Conservation (phyloP, 1,140 invertebrate genomes). For the Calliopsis andreniformis region DNA sequence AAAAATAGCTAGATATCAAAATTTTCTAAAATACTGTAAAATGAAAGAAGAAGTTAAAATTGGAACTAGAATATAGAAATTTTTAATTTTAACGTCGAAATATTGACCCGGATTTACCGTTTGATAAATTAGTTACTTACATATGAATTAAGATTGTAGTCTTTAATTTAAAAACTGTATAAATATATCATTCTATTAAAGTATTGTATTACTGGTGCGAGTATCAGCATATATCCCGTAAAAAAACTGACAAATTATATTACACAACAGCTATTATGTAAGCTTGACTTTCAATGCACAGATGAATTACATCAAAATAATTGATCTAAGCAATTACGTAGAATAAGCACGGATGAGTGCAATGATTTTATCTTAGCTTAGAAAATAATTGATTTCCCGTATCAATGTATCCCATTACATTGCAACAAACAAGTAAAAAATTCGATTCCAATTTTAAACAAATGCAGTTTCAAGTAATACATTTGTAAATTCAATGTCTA, state of each 20-base stretch:
- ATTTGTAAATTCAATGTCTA: slow-evolving; percentile 15
- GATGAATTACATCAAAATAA: not conserved
- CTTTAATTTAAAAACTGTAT: not conserved
- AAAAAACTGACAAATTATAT: not conserved
- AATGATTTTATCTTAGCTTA: not conserved
- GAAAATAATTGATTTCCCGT: not conserved
- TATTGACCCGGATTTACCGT: too few relatives aligned
- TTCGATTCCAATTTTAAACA: not conserved
- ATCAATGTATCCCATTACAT: not conserved
- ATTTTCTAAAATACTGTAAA: not conserved
- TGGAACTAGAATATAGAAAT: too few relatives aligned
- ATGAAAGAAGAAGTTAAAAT: not conserved
- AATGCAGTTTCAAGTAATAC: slow-evolving; percentile 5
- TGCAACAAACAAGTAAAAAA: not conserved
- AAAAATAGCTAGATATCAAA: slow-evolving; percentile 8
- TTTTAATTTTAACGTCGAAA: too few relatives aligned
- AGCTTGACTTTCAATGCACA: not conserved
- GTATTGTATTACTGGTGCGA: too few relatives aligned
- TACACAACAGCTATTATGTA: not conserved
- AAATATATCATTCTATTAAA: not conserved
- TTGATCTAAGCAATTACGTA: too few relatives aligned
- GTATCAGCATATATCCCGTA: not conserved
- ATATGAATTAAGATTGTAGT: not conserved
- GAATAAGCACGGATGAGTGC: not conserved
- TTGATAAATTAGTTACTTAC: too few relatives aligned